Percentiles rank a stretch among this genome's conserved stretches.
Conservation (phyloP, 2,797 vertebrate species). For the Notolabrus celidotus region DNA sequence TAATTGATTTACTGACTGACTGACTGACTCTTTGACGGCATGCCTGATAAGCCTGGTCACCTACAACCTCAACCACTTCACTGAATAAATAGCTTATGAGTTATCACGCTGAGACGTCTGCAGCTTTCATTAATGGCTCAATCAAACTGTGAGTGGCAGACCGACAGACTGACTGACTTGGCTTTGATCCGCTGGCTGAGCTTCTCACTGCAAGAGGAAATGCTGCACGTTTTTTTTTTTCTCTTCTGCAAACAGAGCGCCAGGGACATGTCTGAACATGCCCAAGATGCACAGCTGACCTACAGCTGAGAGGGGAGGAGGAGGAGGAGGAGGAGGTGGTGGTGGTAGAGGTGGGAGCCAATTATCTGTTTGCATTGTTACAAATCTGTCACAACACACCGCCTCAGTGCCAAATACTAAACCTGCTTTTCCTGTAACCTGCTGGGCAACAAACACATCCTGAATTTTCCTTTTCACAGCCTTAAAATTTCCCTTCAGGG, state of each 20-base stretch:
- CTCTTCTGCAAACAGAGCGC: slow-evolving; percentile 22
- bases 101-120: background rate
- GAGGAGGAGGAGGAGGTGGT: background rate
- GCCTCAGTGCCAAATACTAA: slow-evolving; percentile 6
- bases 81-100: background rate
- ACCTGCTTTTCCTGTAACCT: slow-evolving; percentile 23
- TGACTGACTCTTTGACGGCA: background rate
- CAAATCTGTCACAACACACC: slow-evolving; percentile 46
- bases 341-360: too few relatives aligned
- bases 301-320: slow-evolving; percentile 63
- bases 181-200: slow-evolving; percentile 9
- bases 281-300: slow-evolving; percentile 67
- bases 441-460: slow-evolving; percentile 2
- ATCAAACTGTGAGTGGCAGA: background rate
- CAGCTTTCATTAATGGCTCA: background rate
- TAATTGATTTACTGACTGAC: slow-evolving; percentile 8
- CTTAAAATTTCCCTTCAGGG: background rate
- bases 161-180: background rate
- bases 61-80: background rate
- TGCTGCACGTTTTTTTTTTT: slow-evolving; percentile 29
- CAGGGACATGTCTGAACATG: slow-evolving; percentile 79
- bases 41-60: background rate
- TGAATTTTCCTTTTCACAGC: slow-evolving; percentile 30
- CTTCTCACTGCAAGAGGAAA: slow-evolving; percentile 32
- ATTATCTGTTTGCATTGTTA: slow-evolving; percentile 45